Base-by-base conservation (phyloP, 2,888 invertebrate species). In the Danaus chrysippus region DNA sequence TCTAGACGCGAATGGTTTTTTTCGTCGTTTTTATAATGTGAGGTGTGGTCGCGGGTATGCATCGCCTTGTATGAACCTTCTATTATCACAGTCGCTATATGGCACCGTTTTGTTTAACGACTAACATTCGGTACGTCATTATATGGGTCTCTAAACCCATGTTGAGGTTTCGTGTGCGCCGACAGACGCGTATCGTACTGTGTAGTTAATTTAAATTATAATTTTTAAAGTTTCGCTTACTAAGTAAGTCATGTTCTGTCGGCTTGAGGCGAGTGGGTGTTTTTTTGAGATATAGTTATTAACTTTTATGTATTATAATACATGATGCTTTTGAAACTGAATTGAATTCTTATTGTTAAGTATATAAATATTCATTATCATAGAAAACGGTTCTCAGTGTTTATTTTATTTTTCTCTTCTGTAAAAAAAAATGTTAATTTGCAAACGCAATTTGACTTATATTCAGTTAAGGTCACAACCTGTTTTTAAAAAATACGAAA, bases 381-480 rank as follows among this genome's bases (percentile, higher is more conserved):
- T 90, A 90, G 86, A 87, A 59, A 81, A 84, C 86, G 84, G 84
- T 87, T 88, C 84, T 87, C 84, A 82, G 87, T 89, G 88, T 87
- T 90, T 89, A 86, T 84, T 87, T 86, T 74, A 67, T 73, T 75
- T 70, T 72, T 75, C 76, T 82, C 23, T 34, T 86, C 84, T 84
- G 83, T 88, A 87, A 87, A 82, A 83, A 87, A 87, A 82, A 83
- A 34, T 84, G 82, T 89, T 88, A 77, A 79, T 82, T 83, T 84
- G 83, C 86, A 79, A 82, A 85, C 76, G 84, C 86, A 84, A 84
- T 85, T 84, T 84, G 84, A 90, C 87, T 87, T 90, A 84, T 89
- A 89, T 90, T 90, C 88, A 85, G 87, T 90, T 91, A 87, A 87
- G 86, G 91, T 90, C 90, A 91, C 90, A 91, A 91, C 87, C 86